phyloP scores from a whole-genome alignment of 2,797 vertebrate species.

The Geotrypetes seraphini region DNA sequence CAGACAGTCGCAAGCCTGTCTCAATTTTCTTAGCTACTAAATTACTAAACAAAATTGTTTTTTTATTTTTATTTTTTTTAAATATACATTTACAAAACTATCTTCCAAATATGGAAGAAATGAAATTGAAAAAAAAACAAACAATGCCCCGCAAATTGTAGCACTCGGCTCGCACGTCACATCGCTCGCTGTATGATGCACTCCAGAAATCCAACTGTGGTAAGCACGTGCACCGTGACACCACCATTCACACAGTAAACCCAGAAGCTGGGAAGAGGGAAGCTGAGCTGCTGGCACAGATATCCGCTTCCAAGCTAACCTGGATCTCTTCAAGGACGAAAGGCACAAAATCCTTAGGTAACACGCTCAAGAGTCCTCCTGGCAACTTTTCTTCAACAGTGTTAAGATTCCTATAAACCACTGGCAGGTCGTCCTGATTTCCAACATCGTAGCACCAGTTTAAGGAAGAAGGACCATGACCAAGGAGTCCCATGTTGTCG shows the following conservation, averaged over 20 bases:
- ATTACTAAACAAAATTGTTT: conserved; percentile 51
- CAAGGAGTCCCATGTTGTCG: no score
- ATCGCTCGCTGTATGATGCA: conserved; percentile 38
- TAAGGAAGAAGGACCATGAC: conserved; percentile 48
- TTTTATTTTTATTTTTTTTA: no score
- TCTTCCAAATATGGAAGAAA: conserved; percentile 73
- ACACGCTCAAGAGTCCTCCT: conserved; percentile 34
- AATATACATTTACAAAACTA: conserved; percentile 51
- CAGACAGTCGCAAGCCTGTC: conserved; percentile 56
- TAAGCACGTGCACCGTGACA: conserved; percentile 42
- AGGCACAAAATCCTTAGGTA: conserved; percentile 61
- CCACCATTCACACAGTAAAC: conserved; percentile 47
- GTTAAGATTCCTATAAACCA: conserved; percentile 23
- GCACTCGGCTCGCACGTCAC: conserved; percentile 56
- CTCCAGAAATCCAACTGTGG: conserved; percentile 42
- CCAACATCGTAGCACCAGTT: conserved; percentile 58
- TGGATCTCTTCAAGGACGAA: conserved; percentile 52
- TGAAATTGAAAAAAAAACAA: no score
- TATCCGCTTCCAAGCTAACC: conserved; percentile 57
- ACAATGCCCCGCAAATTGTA: conserved; percentile 63
- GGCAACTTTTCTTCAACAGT: conserved; percentile 31
- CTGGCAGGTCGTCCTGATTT: conserved; percentile 29
- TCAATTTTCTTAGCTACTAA: conserved; percentile 52
- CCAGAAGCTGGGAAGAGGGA: conserved; percentile 31
- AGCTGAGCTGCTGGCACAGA: conserved; percentile 38